phyloP scores from a whole-genome alignment of 2,797 vertebrate species.

The Chaetodon trifasciatus region DNA sequence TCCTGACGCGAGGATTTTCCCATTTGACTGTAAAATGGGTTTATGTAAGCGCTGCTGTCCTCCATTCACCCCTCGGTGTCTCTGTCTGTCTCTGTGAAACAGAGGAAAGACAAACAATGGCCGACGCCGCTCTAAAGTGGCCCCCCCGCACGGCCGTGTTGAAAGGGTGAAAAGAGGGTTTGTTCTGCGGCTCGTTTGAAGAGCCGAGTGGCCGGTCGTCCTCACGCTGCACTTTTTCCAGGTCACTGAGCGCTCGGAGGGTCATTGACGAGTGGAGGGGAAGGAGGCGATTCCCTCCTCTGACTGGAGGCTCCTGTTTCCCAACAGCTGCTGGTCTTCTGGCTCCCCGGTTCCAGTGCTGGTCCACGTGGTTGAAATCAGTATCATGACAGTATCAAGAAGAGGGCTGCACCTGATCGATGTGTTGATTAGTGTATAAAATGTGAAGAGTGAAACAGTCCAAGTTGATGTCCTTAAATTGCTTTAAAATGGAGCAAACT shows the following conservation, averaged over 20 bases:
- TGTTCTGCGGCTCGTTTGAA: conserved; percentile 48
- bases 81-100: conserved; percentile 57
- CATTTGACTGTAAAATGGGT: conserved; percentile 36
- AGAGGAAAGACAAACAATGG: conserved; percentile 72
- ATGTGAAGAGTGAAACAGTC: too few relatives aligned
- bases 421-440: too few relatives aligned
- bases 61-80: conserved; percentile 14
- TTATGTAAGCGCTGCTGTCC: conserved; percentile 34
- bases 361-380: neutral
- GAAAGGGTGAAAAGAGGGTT: conserved; percentile 55
- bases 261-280: neutral
- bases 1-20: conserved; percentile 43
- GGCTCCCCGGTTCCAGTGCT: neutral
- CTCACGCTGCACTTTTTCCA: conserved; percentile 73
- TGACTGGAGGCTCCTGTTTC: neutral
- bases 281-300: neutral
- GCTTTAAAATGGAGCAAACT: too few relatives aligned
- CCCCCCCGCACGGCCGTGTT: conserved; percentile 43
- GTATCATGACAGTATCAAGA: neutral
- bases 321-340: neutral
- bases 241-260: conserved; percentile 58
- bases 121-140: conserved; percentile 39
- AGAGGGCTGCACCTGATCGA: neutral
- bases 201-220: conserved; percentile 4
- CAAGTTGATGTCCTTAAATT: too few relatives aligned